Base-by-base conservation (phyloP, 2,113 vertebrate species). In the Urocolius indicus region DNA sequence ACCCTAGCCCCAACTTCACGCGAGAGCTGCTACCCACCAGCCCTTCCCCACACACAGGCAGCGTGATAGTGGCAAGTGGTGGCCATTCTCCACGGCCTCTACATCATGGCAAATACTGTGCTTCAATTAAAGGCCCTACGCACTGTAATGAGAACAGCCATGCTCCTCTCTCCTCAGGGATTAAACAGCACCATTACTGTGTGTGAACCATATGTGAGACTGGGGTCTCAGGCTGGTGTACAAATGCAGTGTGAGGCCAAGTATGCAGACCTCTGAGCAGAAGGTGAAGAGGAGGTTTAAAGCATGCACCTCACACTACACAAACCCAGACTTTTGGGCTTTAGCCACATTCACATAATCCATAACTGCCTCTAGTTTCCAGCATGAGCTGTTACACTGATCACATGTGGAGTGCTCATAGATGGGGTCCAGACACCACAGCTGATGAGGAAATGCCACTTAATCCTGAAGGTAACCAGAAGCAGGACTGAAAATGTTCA, bases 331-430 rank as follows among this genome's bases (percentile, higher is more conserved):
- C 15, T 91, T 48, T 23, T 15, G 36, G 32, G 19, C 9, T 3
- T 73, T 45, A 46, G 5, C 30, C 27, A 6, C 36, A 12, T 26
- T 73, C 7, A 11, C 2, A 0, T 38, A 34, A n/a, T 6, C 24
- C 19, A 0, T 29, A 34, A 34, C 38, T 2, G 2, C 16, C 21
- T 51, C 36, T 7, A 20, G 23, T 57, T 32, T 21, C 32, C 62
- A 63, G 22, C 23, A 1, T 4, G 24, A 81, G 26, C 32, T 14
- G 27, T 41, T n/a, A 8, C 49, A 8, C 6, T 1, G 1, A 6
- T 23, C 5, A 6, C 3, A 2, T 10, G 1, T 0, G 5, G 22
- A 13, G 8, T 3, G 13, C 1, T 1, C 13, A 19, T 30, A 21
- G 29, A 1, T 3, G 30, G 0, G 29, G 14, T 76, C 18, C 6